These are phyloP conservation scores for Euphonia xanthogaster DNA, from an alignment of 2,797 vertebrate genomes.

Conservation along the genomic window DNA sequence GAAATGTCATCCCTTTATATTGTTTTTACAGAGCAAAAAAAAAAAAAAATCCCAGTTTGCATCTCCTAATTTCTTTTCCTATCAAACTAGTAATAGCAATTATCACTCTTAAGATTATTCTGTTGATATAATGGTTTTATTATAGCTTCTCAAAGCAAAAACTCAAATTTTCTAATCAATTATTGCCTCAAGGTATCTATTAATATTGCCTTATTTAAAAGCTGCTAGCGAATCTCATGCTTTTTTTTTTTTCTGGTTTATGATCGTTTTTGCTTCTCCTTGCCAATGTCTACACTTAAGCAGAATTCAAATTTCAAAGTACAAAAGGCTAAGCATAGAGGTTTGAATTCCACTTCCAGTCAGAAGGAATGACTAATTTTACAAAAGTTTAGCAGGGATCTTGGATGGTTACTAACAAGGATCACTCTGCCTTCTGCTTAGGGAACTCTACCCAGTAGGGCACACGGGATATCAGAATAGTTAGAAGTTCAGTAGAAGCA, in stretches of 20 bases:
- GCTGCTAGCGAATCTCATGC: neutral
- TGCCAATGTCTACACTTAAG: fast-evolving
- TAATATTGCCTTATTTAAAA: neutral
- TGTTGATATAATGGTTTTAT: neutral
- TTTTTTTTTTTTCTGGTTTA: neutral
- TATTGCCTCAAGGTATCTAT: neutral
- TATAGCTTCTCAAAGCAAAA: neutral
- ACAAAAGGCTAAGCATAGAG: neutral
- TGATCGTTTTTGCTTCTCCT: neutral
- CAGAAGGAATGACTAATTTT: neutral
- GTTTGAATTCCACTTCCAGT: neutral
- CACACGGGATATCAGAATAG: fast-evolving
- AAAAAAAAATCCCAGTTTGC: neutral
- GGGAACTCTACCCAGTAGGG: neutral
- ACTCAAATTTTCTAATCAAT: neutral
- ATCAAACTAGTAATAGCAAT: neutral
- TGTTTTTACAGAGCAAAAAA: neutral
- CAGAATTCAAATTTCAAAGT: neutral
- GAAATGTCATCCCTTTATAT: neutral
- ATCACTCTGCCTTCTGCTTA: neutral
- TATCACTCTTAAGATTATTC: neutral
- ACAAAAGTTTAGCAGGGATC: neutral
- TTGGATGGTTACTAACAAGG: neutral
- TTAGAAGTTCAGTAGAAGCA: neutral
- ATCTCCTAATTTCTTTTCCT: neutral